Base-by-base conservation (phyloP, 2,888 invertebrate genomes). In the Galeruca laticollis region DNA sequence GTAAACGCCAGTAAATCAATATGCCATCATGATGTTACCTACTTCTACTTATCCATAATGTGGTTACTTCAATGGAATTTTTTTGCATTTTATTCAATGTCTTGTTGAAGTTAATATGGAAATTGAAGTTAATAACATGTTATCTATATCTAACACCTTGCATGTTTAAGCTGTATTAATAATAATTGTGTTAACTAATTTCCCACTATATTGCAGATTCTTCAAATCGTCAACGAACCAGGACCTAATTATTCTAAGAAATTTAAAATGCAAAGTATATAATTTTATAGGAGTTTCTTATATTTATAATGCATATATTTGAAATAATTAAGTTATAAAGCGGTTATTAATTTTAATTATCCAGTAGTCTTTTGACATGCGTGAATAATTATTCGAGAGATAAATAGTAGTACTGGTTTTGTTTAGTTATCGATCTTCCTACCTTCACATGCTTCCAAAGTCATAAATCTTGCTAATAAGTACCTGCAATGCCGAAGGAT, bases 301-400 rank as follows among this genome's bases (percentile, higher is more conserved):
- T 72, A 69, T 74, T 65, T 67, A 74, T 74, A 71, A 74, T 73
- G 72, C 70, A 62, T 69, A 68, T 63, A 47, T 65, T 63, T 64
- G 75, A 70, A 76, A 54, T 63, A 77, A 78, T 77, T 76, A 75
- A 77, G 77, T 76, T 75, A 75, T 75, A 73, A 70, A 73, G 70
- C 70, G 73, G 73, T 75, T 76, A 77, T 76, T 71, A 72, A 61
- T 70, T 74, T 73, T 77, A 77, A 78, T 77, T 75, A 77, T 76
- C 77, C 43, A 47, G 43, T 47, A 47, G 69, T 74, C 66, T 68
- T 37, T n/a, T 51, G 62, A 68, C 60, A 60, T 26, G 40, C 68
- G 73, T 70, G 66, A 71, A 73, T 73, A 75, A 72, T 70, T 66
- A 70, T 65, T 59, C 37, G 49, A 43, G 26, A 47, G 15, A 47